Base-by-base conservation (phyloP, 2,888 invertebrate species). In the Shargacucullia verbasci region DNA sequence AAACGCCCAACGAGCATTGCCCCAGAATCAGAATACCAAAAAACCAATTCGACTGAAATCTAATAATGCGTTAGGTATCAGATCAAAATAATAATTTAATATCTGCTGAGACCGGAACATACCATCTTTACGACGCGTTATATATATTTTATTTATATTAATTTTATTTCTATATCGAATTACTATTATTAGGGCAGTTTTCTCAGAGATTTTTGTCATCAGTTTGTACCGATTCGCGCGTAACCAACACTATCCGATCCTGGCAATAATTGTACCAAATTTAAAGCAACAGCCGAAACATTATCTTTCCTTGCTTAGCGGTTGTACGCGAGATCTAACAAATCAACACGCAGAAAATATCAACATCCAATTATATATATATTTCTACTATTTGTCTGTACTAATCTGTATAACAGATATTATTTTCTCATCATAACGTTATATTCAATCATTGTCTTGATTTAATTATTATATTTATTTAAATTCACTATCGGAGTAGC, bases 401-500 rank as follows among this genome's bases (percentile, higher is more conserved):
- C 53, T 48, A 62, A 46, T 50, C 35, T 35, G 40, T 66, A 64
- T 48, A 52, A 45, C 13, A 29, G n/a, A 37, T 37, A 31, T 12
- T 27, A 35, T 43, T 33, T 25, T 48, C 47, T 33, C 20, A 31
- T 41, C 20, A 46, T 41, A 25, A 31, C 9, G 29, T 43, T 34
- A 11, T 11, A n/a, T 25, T 29, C 13, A 20, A 11, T 20, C 11
- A 39, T 6, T 39, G n/a, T 35, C 10, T 38, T 35, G 1, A 31
- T 14, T 40, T 31, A 25, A 9, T 14, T 40, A 41, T 43, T 43
- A 27, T 37, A 41, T 25, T 27, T 27, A 13, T 4, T 10, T 25
- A 41, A 46, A 46, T 33, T 41, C 41, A 34, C 64, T 63, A 66
- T 34, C 20, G 65, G 63, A 66, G 27, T 29, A 15, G 50, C 70